Base-by-base conservation (phyloP, 2,113 vertebrate genomes). In the Choloepus hoffmanni region DNA sequence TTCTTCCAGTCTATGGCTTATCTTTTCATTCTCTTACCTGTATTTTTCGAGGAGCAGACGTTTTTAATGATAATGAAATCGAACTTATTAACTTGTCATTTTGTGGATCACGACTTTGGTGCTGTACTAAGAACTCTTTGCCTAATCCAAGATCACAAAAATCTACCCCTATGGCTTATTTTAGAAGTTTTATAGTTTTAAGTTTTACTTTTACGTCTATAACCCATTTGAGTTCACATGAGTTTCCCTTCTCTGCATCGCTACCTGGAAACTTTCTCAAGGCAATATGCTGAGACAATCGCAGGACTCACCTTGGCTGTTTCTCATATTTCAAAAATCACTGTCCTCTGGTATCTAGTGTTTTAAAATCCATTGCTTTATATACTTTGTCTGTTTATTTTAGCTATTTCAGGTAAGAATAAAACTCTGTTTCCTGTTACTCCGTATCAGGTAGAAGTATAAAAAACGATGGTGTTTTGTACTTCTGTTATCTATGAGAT, bases 331-430 rank as follows among this genome's bases (percentile, higher is more conserved):
- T 85, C 73, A 81, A 40, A 14, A 13, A 55, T n/a, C 40, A 90
- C 2, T 82, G 40, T 45, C 13, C n/a, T 85, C 73, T 33, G 76
- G 23, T 48, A 72, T 50, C 28, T 85, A 73, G 3, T 33, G 68
- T 40, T 82, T 77, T 77, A 88, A 95, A 95, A 40, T 23, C n/a
- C 65, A 84, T 74, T 74, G 83, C 62, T 73, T 65, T 7, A 89
- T 14, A 15, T 26, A 90, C 62, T 62, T 48, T 72, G 79, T 18
- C 63, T 79, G 11, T 94, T 93, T 81, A 58, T 92, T 84, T 82
- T 81, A 13, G 12, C 63, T 88, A 12, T 92, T 90, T 93, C 40
- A 79, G 55, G 83, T 92, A 78, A 92, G 48, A 93, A 26, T 33
- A 33, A 45, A 86, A 84, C 62, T 86, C 40, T 79, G 68, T 55